phyloP scores from a whole-genome alignment of 2,113 vertebrate genomes.

The Saguinus imperator region DNA sequence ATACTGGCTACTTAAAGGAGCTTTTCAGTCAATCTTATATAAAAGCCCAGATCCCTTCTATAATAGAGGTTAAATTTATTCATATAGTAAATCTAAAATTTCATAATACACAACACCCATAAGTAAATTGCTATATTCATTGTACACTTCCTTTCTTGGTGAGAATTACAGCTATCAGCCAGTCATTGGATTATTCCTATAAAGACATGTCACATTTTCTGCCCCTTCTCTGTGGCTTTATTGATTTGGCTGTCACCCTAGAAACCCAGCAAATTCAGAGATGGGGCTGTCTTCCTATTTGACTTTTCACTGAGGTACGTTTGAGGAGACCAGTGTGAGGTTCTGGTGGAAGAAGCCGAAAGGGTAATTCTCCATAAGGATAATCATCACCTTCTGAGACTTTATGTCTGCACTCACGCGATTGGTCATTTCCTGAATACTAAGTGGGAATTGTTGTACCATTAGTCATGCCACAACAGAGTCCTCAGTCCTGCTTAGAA shows the following conservation, averaged over 20 bases:
- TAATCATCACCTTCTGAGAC: neutral
- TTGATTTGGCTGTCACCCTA: conserved; percentile 58
- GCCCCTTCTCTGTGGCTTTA: conserved; percentile 49
- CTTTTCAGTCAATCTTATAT: neutral
- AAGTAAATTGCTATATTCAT: neutral
- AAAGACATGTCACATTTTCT: conserved; percentile 51
- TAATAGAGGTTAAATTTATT: neutral
- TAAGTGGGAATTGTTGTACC: neutral
- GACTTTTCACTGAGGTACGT: conserved; percentile 41
- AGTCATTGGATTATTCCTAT: conserved; percentile 40
- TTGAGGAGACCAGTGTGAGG: conserved; percentile 6
- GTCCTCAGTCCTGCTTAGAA: neutral
- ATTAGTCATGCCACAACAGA: neutral
- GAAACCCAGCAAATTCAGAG: conserved; percentile 48
- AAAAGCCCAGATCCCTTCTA: conserved; percentile 22
- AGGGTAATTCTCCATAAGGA: neutral
- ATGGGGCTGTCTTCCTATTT: conserved; percentile 36
- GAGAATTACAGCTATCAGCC: conserved; percentile 53
- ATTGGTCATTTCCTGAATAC: neutral
- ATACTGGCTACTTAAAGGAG: neutral
- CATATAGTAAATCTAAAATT: conserved; percentile 12
- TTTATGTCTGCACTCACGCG: neutral
- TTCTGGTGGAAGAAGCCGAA: neutral
- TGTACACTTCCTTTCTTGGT: neutral
- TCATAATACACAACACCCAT: neutral